phyloP scores from a whole-genome alignment of 2,888 invertebrate species.

The Caradrina clavipalpis region DNA sequence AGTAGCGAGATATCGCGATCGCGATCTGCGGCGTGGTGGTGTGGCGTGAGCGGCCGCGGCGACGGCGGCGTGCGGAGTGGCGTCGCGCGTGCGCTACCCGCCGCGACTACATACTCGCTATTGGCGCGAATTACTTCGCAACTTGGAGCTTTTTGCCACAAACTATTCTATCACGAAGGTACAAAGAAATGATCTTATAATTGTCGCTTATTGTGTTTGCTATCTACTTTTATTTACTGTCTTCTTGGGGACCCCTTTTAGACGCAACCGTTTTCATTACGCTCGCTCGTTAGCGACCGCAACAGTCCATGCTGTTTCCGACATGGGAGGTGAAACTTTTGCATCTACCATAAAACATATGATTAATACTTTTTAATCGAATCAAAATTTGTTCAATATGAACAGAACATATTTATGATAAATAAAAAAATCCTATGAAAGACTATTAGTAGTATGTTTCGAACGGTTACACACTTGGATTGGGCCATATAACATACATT shows the following conservation, averaged over 20 bases:
- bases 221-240: slow-evolving; percentile 18
- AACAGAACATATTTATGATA: too few relatives aligned
- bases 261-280: background rate
- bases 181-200: slow-evolving; percentile 39
- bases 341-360: background rate
- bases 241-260: background rate
- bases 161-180: slow-evolving; percentile 50
- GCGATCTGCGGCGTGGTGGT: slow-evolving; percentile 67
- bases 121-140: slow-evolving; percentile 67
- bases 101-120: slow-evolving; percentile 61
- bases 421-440: background rate
- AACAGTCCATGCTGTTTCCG: background rate
- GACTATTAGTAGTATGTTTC: background rate
- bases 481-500: background rate
- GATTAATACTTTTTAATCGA: slow-evolving; percentile 1
- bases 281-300: background rate
- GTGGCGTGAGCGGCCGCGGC: slow-evolving; percentile 82
- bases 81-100: slow-evolving; percentile 88
- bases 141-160: slow-evolving; percentile 61
- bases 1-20: slow-evolving; percentile 72
- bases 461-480: background rate
- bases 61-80: slow-evolving; percentile 81
- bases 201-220: slow-evolving; percentile 33
- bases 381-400: too few relatives aligned
- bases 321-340: slow-evolving; percentile 11